Conservation (phyloP, 2,888 invertebrate species). For the Mylabris sibirica region DNA sequence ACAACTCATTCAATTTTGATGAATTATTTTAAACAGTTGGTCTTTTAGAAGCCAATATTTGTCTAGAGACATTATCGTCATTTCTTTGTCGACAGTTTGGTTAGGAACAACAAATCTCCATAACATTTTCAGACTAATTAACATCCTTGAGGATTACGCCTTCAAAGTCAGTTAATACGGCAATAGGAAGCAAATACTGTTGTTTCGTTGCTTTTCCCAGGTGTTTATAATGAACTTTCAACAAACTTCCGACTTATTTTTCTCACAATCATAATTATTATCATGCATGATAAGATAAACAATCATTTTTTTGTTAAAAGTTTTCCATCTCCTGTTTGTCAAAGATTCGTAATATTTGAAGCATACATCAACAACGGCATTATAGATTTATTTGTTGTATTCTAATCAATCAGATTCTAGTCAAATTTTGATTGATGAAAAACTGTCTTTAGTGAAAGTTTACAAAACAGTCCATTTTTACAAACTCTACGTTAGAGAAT, state of each 20-base stretch:
- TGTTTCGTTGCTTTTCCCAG: neutral
- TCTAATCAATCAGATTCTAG: neutral
- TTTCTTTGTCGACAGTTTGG: neutral
- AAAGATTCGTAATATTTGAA: neutral
- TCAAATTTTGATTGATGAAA: neutral
- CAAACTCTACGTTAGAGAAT: neutral
- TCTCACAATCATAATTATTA: neutral
- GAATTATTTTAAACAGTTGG: neutral
- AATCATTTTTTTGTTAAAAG: neutral
- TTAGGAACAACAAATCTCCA: too few relatives aligned
- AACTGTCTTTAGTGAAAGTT: too few relatives aligned
- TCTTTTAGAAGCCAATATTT: neutral
- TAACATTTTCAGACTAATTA: too few relatives aligned
- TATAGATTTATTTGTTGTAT: neutral
- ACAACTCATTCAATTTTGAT: neutral
- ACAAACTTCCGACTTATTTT: neutral
- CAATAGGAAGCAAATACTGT: neutral
- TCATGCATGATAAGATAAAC: neutral
- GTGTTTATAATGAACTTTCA: neutral
- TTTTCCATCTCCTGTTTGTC: neutral
- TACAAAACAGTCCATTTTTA: too few relatives aligned
- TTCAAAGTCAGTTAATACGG: too few relatives aligned
- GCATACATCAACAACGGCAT: neutral
- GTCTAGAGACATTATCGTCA: neutral
- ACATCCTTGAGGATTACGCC: too few relatives aligned